A percentile compares a stretch with the other conserved stretches of the same genome.
phyloP scores from a whole-genome alignment of 1,140 invertebrate species.

The Magallana angulata region DNA sequence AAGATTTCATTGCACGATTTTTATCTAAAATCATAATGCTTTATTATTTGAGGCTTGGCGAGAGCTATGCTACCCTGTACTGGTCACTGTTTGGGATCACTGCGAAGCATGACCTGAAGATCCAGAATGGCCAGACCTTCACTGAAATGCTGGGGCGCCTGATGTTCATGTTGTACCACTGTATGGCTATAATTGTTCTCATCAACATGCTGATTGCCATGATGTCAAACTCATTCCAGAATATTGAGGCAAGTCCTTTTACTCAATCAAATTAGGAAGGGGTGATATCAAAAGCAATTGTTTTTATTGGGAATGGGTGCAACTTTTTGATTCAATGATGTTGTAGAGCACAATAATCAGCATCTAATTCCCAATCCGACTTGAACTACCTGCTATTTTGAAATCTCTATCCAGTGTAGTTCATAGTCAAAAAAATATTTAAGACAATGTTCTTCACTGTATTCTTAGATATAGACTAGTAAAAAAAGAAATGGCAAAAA shows the following conservation, averaged over 20 bases:
- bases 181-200: conserved; percentile 82
- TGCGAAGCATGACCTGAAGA: conserved; percentile 77
- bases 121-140: conserved; percentile 71
- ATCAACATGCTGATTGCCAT: conserved; percentile 84
- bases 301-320: no score
- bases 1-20: no score
- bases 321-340: no score
- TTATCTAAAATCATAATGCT: no score
- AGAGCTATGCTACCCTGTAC: conserved; percentile 82
- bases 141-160: conserved; percentile 81
- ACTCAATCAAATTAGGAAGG: no score
- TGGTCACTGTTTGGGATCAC: conserved; percentile 83
- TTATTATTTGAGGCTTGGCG: conserved; percentile 78
- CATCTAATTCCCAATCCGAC: neutral
- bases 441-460: no score
- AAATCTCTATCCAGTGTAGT: neutral
- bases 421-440: no score
- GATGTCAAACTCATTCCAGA: conserved; percentile 83
- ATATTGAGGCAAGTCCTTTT: conserved; percentile 81
- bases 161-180: conserved; percentile 80
- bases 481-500: no score
- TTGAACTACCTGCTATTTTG: no score
- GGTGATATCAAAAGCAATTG: no score
- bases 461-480: no score
- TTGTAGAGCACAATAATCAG: neutral